Evolutionary conservation across 2,113 vertebrate genomes (phyloP).

Genomic region (Anthoscopus minutus): DNA sequence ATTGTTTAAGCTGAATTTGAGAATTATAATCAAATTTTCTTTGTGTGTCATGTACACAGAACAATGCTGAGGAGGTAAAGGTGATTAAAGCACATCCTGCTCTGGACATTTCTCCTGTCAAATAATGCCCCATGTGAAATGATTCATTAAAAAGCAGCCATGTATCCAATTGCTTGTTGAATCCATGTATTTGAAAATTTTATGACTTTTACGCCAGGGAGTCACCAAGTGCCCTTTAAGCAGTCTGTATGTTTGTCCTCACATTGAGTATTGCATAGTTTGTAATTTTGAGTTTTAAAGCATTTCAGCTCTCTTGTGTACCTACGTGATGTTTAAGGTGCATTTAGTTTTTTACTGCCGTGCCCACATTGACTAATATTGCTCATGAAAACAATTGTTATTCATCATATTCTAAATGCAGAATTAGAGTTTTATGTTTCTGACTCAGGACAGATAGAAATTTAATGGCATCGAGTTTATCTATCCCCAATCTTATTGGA

Average conservation of each 20-base stretch:
- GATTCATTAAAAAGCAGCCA: background rate
- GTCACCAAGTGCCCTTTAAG: background rate
- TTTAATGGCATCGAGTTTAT: background rate
- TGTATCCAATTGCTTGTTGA: background rate
- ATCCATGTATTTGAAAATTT: background rate
- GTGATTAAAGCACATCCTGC: background rate
- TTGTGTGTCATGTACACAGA: background rate
- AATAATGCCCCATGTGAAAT: background rate
- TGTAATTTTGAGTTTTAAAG: background rate
- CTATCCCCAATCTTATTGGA: background rate
- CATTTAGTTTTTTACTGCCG: background rate
- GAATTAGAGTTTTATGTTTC: background rate
- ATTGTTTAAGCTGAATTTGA: background rate
- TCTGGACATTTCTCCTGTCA: background rate
- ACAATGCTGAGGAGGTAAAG: background rate
- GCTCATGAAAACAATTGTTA: background rate
- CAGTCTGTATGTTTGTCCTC: background rate
- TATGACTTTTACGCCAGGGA: background rate
- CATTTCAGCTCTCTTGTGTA: background rate
- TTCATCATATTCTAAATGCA: background rate
- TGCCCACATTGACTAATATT: background rate
- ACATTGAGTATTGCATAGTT: background rate
- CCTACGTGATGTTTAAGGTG: background rate
- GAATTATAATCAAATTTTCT: background rate
- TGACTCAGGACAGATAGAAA: background rate